Evolutionary conservation across 1,140 invertebrate species (phyloP).

Genomic region (Nylanderia fulva): DNA sequence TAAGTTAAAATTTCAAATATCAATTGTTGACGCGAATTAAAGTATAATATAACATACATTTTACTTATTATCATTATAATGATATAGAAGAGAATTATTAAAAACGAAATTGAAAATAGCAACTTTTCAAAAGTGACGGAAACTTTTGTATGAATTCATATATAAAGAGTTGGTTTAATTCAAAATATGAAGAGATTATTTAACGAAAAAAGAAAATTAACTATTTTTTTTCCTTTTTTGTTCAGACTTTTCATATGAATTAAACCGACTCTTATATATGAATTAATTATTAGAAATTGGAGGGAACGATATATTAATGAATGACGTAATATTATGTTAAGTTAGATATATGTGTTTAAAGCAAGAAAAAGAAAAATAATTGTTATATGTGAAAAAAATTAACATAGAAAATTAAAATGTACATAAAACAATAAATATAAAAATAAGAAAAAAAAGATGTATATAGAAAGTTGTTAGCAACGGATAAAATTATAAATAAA

Average conservation of each 20-base stretch:
- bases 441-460: conserved; percentile 2
- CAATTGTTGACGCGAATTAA: not conserved
- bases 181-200: conserved; percentile 4
- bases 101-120: not conserved
- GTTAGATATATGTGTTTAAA: conserved; percentile 11
- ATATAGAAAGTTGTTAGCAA: conserved; percentile 16
- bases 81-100: not conserved
- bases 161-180: not conserved
- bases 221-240: too few species aligned
- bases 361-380: conserved; percentile 1
- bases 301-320: conserved; percentile 17
- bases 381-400: conserved; percentile 36
- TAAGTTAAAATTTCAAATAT: not conserved
- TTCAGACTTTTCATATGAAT: too few species aligned
- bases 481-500: conserved; percentile 12
- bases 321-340: conserved; percentile 34
- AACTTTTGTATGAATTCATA: conserved; percentile 21
- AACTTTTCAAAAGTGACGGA: not conserved
- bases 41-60: too few species aligned
- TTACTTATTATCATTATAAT: not conserved
- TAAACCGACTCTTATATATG: too few species aligned
- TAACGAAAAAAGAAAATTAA: too few species aligned
- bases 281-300: conserved; percentile 10
- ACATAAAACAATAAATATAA: conserved; percentile 7
- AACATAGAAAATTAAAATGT: conserved; percentile 5